Evolutionary conservation across 2,888 invertebrate genomes (phyloP).

Genomic region (Atethmia centrago): DNA sequence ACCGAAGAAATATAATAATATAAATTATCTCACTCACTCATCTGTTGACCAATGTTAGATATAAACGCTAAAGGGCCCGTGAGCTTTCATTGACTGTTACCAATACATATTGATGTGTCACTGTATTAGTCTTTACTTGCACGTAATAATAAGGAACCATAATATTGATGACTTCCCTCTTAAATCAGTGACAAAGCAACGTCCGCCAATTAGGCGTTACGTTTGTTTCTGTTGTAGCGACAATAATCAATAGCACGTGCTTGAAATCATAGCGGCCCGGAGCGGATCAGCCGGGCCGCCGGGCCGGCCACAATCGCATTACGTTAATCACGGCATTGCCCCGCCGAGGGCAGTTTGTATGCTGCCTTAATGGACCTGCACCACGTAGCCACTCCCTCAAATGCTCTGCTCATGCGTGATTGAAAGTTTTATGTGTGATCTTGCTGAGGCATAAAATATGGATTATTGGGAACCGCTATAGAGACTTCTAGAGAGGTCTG

Average conservation of each 20-base stretch:
- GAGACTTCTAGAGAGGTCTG: not conserved
- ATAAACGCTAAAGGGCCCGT: not conserved
- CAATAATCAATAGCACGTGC: conserved; percentile 71
- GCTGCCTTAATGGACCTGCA: conserved; percentile 73
- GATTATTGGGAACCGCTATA: conserved; percentile 30
- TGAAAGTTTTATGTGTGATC: conserved; percentile 59
- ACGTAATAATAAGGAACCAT: not conserved
- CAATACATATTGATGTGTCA: not conserved
- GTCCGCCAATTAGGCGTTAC: conserved; percentile 57
- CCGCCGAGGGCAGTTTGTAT: conserved; percentile 79
- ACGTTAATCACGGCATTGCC: conserved; percentile 83
- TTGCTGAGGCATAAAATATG: conserved; percentile 29
- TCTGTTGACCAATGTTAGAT: not conserved
- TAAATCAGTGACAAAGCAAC: conserved; percentile 45
- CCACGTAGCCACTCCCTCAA: conserved; percentile 59
- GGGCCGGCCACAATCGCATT: conserved; percentile 77
- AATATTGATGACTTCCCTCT: conserved; percentile 15
- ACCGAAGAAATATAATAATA: no score
- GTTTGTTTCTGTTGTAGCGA: conserved; percentile 64
- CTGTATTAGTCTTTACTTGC: not conserved
- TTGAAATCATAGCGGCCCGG: conserved; percentile 71
- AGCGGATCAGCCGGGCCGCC: conserved; percentile 58
- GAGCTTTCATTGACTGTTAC: not conserved
- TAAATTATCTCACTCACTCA: not conserved
- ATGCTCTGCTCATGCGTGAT: conserved; percentile 53